Base-by-base conservation (phyloP, 2,888 invertebrate genomes). In the Brenthis ino region DNA sequence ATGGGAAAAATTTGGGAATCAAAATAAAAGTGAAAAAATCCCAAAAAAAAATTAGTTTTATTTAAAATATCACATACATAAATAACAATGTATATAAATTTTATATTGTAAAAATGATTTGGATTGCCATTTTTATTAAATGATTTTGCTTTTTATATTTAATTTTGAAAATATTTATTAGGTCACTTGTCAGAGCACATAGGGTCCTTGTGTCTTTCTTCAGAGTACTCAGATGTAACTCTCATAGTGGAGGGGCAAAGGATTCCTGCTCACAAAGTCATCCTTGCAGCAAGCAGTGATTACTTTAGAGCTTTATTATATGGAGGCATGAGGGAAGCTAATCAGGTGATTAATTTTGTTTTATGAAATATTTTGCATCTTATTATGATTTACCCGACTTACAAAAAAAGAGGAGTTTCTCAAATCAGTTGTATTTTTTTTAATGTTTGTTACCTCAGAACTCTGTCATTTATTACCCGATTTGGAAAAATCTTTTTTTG, bases 271-370 rank as follows among this genome's bases (percentile, higher is more conserved):
- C 93, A 93, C 79, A 93, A 95, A 87, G 95, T 99, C 6, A 97
- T 99, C 77, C 93, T 99, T 66, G 99, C 99, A 0, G 97, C 98
- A 43, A 94, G 99, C 79, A 98, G 99, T 83, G 97, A 99, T 80
- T 99, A 99, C 91, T 99, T 99, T 88, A 94, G 98, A 85, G 99
- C 96, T 12, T 88, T 96, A 51, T 93, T 96, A 0, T 97, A 95
- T 88, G 96, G 96, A 11, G 96, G 96, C n/a, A 93, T 96, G 88
- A 94, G 95, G 71, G 96, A 97, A 85, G 94, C 96, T 0, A 94
- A 89, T 73, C 95, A 95, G 89, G 93, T 94, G 78, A 37, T 66
- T 47, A 57, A 28, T 57, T 60, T 43, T 43, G 6, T 56, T 58
- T 3, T 14, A n/a, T 60, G 4, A n/a, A 60, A 43, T 48, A 28